phyloP scores from a whole-genome alignment of 2,888 invertebrate species.

The Vannuccia rotundouncinata region DNA sequence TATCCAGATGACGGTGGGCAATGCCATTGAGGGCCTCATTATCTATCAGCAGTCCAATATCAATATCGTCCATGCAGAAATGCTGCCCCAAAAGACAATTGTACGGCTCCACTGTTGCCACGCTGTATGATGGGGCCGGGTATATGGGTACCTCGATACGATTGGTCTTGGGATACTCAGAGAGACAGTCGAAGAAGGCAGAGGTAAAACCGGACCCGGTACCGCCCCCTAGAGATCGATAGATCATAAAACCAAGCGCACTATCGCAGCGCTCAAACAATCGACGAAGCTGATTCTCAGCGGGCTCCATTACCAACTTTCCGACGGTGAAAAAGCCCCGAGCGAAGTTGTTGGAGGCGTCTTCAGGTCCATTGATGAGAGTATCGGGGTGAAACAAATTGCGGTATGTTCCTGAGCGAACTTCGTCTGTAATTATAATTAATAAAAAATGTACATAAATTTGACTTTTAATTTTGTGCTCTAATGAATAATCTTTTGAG shows the following conservation, averaged over 20 bases:
- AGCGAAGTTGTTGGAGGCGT: constrained; percentile 76
- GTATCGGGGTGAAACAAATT: constrained; percentile 53
- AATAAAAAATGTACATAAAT: neutral
- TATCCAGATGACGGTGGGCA: constrained; percentile 63
- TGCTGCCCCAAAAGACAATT: constrained; percentile 87
- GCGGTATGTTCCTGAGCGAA: constrained; percentile 48
- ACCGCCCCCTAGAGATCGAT: constrained; percentile 40
- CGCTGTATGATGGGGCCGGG: constrained; percentile 45
- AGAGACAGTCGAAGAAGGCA: constrained; percentile 63
- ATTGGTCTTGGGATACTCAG: constrained; percentile 60
- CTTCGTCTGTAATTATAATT: constrained; percentile 46
- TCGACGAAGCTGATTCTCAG: constrained; percentile 66
- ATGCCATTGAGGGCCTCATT: constrained; percentile 44
- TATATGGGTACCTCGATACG: constrained; percentile 50
- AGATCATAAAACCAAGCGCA: constrained; percentile 46
- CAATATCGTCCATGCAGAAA: constrained; percentile 80
- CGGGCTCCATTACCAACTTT: constrained; percentile 67
- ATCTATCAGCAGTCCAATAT: constrained; percentile 64
- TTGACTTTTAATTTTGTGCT: neutral
- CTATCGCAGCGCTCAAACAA: constrained; percentile 70
- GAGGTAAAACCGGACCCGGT: constrained; percentile 42
- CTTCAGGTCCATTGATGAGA: constrained; percentile 65
- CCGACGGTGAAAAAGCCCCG: constrained; percentile 71
- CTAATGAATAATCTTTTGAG: too few relatives aligned
- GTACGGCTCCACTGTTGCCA: constrained; percentile 60